Evolutionary conservation across 2,113 vertebrate genomes (phyloP).

Genomic region (Manacus vitellinus): DNA sequence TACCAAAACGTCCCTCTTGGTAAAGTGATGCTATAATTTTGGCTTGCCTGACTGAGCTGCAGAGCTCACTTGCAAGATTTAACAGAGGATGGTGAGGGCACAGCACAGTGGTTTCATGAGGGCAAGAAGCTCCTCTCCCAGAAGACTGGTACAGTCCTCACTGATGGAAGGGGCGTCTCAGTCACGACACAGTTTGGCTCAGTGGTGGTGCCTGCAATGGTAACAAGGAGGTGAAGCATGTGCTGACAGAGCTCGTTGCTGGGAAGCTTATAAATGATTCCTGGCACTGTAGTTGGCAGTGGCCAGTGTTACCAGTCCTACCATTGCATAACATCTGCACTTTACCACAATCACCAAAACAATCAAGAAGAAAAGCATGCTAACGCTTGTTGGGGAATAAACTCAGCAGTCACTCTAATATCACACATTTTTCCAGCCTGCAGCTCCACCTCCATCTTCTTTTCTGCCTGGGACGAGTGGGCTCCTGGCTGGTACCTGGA

Average conservation of each 20-base stretch:
- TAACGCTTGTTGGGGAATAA: conserved; percentile 37
- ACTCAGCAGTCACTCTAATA: not conserved
- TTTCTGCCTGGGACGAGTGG: not conserved
- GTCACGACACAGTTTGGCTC: not conserved
- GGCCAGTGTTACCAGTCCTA: conserved; percentile 51
- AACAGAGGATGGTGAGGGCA: not conserved
- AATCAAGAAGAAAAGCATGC: conserved; percentile 23
- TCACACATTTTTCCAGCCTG: conserved; percentile 16
- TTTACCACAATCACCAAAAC: conserved; percentile 56
- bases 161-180: not conserved
- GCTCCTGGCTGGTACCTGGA: not conserved
- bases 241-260: conserved; percentile 58
- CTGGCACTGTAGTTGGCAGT: conserved; percentile 53
- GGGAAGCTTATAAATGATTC: conserved; percentile 57
- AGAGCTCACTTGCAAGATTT: not conserved
- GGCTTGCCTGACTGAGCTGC: not conserved
- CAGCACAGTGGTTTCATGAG: not conserved
- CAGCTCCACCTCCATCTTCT: not conserved
- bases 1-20: not conserved
- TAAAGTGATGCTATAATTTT: not conserved
- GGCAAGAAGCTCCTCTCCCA: not conserved
- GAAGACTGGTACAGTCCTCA: not conserved
- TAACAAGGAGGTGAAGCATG: conserved; percentile 46
- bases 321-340: conserved; percentile 53
- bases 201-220: not conserved